Conservation (phyloP, 2,113 vertebrate genomes). For the Azemiops feae region DNA sequence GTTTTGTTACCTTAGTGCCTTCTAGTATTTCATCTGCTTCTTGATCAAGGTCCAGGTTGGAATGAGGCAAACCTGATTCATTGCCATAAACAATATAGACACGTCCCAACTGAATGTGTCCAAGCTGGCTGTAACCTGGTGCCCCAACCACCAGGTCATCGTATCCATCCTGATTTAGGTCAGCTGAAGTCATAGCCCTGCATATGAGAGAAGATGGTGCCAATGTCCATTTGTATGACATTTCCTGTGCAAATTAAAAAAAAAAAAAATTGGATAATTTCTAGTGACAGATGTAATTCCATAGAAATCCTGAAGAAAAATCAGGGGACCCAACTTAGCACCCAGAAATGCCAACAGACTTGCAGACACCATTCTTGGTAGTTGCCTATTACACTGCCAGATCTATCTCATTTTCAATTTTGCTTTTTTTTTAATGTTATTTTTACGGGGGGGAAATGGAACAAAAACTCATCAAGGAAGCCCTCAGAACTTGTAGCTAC, state of each 20-base stretch:
- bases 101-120: slow-evolving; percentile 67
- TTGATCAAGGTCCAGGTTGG: slow-evolving; percentile 69
- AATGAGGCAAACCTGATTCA: slow-evolving; percentile 64
- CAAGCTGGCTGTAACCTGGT: slow-evolving; percentile 69
- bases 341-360: background rate
- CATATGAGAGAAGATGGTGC: background rate
- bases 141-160: slow-evolving; percentile 72
- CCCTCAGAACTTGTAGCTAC: background rate
- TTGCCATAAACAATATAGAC: slow-evolving; percentile 72
- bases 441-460: background rate
- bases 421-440: background rate
- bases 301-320: background rate
- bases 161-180: slow-evolving; percentile 72
- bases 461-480: background rate
- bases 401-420: background rate
- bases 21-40: slow-evolving; percentile 67
- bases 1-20: slow-evolving; percentile 65
- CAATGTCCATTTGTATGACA: background rate
- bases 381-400: background rate
- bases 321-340: background rate
- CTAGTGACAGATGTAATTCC: background rate
- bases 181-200: slow-evolving; percentile 71
- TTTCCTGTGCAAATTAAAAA: background rate
- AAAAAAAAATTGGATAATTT: background rate
- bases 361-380: background rate